Evolutionary conservation across 2,888 invertebrate species (phyloP).

Genomic region (Sabatieria punctata): DNA sequence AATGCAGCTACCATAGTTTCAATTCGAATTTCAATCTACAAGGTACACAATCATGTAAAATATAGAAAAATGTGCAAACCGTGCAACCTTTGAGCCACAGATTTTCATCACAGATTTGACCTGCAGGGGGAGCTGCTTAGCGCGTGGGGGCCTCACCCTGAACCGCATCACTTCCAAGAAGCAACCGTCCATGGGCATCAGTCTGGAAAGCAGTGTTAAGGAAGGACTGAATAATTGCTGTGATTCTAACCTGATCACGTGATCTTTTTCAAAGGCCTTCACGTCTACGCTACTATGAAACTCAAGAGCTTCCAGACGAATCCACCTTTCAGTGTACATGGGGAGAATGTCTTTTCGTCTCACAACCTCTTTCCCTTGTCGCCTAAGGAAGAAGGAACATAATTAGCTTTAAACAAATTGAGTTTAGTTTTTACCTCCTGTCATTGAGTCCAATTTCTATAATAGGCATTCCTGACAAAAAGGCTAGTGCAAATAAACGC

Average conservation of each 20-base stretch:
- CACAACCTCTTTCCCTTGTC: slow-evolving; percentile 98
- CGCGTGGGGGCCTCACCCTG: slow-evolving; percentile 79
- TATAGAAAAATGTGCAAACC: background rate
- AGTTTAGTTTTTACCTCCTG: slow-evolving; percentile 24
- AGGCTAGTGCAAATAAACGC: slow-evolving; percentile 81
- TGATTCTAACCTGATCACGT: slow-evolving; percentile 32
- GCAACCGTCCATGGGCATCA: slow-evolving; percentile 26
- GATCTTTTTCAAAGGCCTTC: slow-evolving; percentile 51
- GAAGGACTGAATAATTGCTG: too few species aligned
- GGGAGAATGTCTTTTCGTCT: slow-evolving; percentile 44
- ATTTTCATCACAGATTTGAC: slow-evolving; percentile 53
- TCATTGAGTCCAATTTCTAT: slow-evolving; percentile 95
- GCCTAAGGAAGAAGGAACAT: slow-evolving; percentile 41
- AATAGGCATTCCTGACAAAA: slow-evolving; percentile 87
- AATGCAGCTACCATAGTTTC: slow-evolving; percentile 93
- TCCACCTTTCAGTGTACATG: slow-evolving; percentile 97
- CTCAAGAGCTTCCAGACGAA: slow-evolving; percentile 76
- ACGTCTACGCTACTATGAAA: slow-evolving; percentile 69
- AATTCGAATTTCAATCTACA: slow-evolving; percentile 77
- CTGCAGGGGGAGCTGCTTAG: slow-evolving; percentile 87
- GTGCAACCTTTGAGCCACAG: slow-evolving; percentile 26
- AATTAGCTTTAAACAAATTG: background rate
- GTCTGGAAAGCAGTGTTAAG: slow-evolving; percentile 9
- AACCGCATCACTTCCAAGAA: slow-evolving; percentile 50
- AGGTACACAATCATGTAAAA: too few species aligned